These are phyloP conservation scores for Solenopsis invicta DNA, from an alignment of 1,140 invertebrate species.

Conservation along the genomic window DNA sequence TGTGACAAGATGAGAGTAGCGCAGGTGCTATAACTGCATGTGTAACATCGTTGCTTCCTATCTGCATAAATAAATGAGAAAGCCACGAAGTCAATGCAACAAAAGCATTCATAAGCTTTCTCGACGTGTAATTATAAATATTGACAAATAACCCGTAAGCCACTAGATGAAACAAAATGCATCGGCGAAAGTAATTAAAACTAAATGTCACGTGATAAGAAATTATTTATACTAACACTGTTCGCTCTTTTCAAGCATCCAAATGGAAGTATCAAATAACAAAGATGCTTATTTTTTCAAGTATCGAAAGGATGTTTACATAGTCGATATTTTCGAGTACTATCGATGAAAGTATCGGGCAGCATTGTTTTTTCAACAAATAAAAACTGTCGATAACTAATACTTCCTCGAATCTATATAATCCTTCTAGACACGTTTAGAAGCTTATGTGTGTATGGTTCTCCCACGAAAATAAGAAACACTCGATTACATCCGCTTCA, in stretches of 20 bases:
- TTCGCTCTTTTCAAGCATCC: conserved; percentile 4
- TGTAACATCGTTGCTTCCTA: not conserved
- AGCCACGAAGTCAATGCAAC: not conserved
- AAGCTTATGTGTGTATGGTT: not conserved
- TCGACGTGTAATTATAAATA: conserved; percentile 7
- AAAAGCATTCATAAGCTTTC: not conserved
- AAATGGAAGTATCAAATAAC: conserved; percentile 4
- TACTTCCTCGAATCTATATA: conserved; percentile 24
- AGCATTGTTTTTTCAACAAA: conserved; percentile 12
- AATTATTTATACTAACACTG: not conserved
- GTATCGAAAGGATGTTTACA: not conserved
- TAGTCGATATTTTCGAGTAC: conserved; percentile 17
- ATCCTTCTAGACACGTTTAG: conserved; percentile 6
- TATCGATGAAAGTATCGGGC: conserved; percentile 13
- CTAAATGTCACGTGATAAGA: not conserved
- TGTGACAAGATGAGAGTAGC: conserved; percentile 7
- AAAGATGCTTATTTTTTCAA: conserved; percentile 26
- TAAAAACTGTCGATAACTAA: conserved; percentile 36
- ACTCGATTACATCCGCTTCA: conserved; percentile 36
- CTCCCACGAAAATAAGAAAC: conserved; percentile 20
- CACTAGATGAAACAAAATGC: not conserved
- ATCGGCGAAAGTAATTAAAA: conserved; percentile 11
- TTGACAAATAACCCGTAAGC: not conserved
- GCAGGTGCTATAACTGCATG: not conserved
- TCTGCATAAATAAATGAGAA: conserved; percentile 29